Evolutionary conservation across 2,113 vertebrate genomes (phyloP).

Genomic region (Alces alces): DNA sequence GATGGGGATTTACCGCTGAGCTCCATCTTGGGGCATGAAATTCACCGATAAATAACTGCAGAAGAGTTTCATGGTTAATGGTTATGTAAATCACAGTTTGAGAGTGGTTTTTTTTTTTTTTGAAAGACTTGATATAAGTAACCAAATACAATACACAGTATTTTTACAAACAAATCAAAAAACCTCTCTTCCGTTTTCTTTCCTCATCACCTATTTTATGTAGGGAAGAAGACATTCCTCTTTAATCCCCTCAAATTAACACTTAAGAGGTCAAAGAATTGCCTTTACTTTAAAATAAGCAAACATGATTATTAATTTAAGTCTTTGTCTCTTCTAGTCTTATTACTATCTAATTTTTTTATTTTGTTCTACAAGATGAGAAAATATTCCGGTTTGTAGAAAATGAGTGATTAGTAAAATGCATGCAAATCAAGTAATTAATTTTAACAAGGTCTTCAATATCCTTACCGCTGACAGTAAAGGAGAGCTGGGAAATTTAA

Average conservation of each 20-base stretch:
- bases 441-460: slow-evolving; percentile 29
- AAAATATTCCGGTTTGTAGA: slow-evolving; percentile 19
- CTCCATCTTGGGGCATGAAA: neutral
- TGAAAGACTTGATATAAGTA: neutral
- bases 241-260: neutral
- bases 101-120: neutral
- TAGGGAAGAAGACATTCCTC: neutral
- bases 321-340: neutral
- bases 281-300: neutral
- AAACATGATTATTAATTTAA: neutral
- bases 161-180: neutral
- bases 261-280: neutral
- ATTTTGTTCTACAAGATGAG: neutral
- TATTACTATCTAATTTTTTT: neutral
- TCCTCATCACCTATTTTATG: neutral
- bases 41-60: neutral
- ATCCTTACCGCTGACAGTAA: slow-evolving; percentile 17
- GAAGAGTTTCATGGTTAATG: neutral
- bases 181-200: neutral
- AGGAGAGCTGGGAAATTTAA: neutral
- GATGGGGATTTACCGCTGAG: neutral
- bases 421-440: slow-evolving; percentile 11
- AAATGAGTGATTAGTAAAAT: neutral
- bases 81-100: neutral
- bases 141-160: neutral